Evolutionary conservation across 2,797 vertebrate species (phyloP).

Genomic region (Urosaurus nigricauda): DNA sequence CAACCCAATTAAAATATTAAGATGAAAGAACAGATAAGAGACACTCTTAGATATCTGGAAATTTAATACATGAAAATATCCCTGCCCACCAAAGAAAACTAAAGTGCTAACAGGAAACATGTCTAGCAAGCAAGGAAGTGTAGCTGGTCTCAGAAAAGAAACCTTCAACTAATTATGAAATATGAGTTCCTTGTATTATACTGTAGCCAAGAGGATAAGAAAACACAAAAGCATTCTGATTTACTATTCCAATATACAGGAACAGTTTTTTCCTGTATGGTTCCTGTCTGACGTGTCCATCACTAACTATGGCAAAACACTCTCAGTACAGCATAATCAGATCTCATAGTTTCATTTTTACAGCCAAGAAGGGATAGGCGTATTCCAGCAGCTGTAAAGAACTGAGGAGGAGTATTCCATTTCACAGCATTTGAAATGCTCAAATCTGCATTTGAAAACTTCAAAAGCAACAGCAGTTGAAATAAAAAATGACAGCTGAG

Average conservation of each 20-base stretch:
- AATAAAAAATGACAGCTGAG: constrained; percentile 24
- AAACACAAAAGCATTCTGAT: constrained; percentile 40
- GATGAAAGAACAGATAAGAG: not conserved
- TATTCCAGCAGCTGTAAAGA: constrained; percentile 36
- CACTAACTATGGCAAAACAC: constrained; percentile 40
- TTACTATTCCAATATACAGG: not conserved
- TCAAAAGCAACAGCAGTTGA: constrained; percentile 22
- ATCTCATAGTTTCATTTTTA: constrained; percentile 34
- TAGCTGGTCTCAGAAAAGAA: constrained; percentile 46
- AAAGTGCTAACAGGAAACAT: constrained; percentile 63
- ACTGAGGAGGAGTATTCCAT: constrained; percentile 20
- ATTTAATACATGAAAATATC: constrained; percentile 17
- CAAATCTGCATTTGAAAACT: constrained; percentile 59
- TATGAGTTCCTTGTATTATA: constrained; percentile 38
- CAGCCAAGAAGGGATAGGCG: constrained; percentile 30
- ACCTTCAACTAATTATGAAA: constrained; percentile 35
- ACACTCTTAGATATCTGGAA: not conserved
- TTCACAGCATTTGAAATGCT: constrained; percentile 29
- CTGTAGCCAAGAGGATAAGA: constrained; percentile 23
- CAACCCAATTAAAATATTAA: not conserved
- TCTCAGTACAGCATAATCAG: constrained; percentile 23
- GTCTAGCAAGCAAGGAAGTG: constrained; percentile 58
- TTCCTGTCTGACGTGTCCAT: constrained; percentile 33
- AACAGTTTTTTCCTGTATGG: constrained; percentile 38
- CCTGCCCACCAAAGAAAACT: not conserved